phyloP scores from a whole-genome alignment of 1,140 invertebrate species.

The Tetramorium alpestre region DNA sequence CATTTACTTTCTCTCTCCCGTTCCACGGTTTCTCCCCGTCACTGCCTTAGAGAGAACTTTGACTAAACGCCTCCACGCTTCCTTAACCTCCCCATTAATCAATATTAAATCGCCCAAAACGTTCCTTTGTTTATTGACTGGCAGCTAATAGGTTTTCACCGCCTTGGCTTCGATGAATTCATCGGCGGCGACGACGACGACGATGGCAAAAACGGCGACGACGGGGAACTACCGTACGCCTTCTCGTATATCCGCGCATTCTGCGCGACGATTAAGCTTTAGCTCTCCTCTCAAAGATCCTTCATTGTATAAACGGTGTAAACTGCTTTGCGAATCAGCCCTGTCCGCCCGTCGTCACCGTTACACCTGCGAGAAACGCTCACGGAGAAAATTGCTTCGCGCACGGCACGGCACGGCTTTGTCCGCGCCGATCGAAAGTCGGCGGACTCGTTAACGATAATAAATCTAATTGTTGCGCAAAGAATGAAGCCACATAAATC shows the following conservation, averaged over 20 bases:
- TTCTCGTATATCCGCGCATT: neutral
- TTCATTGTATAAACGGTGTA: constrained; percentile 73
- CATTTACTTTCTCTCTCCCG: constrained; percentile 52
- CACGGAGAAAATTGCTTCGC: constrained; percentile 68
- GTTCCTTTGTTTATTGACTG: constrained; percentile 86
- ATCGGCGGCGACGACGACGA: constrained; percentile 51
- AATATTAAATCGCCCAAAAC: constrained; percentile 86
- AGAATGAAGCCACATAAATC: constrained; percentile 52
- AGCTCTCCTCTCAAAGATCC: constrained; percentile 65
- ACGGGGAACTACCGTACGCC: constrained; percentile 37
- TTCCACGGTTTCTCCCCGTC: constrained; percentile 48
- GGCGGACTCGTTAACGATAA: constrained; percentile 65
- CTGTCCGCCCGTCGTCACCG: constrained; percentile 48
- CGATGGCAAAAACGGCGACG: constrained; percentile 61
- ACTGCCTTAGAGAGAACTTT: constrained; percentile 84
- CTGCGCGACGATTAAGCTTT: constrained; percentile 67
- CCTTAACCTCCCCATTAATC: constrained; percentile 86
- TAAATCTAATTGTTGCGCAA: constrained; percentile 65
- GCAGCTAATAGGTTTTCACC: constrained; percentile 85
- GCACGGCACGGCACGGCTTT: constrained; percentile 57
- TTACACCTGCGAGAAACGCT: constrained; percentile 61
- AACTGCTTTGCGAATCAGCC: constrained; percentile 69
- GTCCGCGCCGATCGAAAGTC: constrained; percentile 68
- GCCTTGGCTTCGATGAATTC: constrained; percentile 69
- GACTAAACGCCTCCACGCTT: constrained; percentile 86